A percentile compares a stretch with the other conserved stretches of the same genome.
These are phyloP conservation scores for Gallinago nigripennis DNA, from an alignment of 2,797 vertebrate genomes.

Conservation along the genomic window DNA sequence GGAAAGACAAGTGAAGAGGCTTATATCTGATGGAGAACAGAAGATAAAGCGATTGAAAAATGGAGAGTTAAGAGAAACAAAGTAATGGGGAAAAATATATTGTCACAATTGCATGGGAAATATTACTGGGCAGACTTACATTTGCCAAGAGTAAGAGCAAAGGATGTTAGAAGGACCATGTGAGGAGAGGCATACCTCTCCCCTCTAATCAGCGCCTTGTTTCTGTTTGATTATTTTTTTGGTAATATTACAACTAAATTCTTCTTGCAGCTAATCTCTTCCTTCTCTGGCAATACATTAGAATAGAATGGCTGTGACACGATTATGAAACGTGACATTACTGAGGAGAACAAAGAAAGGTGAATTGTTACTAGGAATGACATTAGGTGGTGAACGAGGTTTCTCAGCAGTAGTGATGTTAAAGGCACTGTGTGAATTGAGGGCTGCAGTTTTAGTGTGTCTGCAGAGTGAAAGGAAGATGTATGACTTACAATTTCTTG, in stretches of 20 bases:
- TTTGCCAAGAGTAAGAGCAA: background rate
- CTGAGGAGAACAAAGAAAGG: background rate
- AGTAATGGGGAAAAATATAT: background rate
- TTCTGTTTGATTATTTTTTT: background rate
- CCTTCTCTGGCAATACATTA: background rate
- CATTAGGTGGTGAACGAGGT: background rate
- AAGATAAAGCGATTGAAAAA: background rate
- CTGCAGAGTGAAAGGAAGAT: conserved; percentile 12
- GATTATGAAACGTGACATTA: background rate
- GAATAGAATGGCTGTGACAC: background rate
- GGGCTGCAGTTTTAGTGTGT: background rate
- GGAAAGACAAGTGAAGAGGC: background rate
- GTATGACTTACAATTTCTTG: conserved; percentile 24
- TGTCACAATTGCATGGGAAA: too few relatives aligned
- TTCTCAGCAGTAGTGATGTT: background rate
- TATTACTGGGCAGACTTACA: background rate
- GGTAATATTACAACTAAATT: background rate
- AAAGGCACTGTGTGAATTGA: background rate
- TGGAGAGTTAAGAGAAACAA: background rate
- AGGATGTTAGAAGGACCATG: background rate
- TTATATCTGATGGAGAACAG: background rate
- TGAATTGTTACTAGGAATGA: background rate
- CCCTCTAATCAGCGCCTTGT: background rate
- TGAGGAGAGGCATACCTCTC: background rate
- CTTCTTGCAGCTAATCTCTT: background rate